A percentile compares a stretch with the other conserved stretches of the same genome.
Evolutionary conservation across 2,797 vertebrate genomes (phyloP).

Genomic region (Eptatretus atami): DNA sequence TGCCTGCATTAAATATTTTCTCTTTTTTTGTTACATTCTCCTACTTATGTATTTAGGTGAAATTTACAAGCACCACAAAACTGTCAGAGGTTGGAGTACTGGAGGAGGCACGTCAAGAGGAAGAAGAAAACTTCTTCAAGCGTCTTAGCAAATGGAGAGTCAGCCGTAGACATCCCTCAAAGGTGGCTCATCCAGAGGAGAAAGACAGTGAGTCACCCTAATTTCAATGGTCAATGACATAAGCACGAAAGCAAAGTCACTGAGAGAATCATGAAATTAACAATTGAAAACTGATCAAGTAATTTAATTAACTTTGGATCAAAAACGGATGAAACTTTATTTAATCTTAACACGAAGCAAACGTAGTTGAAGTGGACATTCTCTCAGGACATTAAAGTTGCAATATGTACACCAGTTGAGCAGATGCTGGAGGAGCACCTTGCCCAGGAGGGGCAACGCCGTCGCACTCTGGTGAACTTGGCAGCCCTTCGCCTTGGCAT

Average conservation of each 20-base stretch:
- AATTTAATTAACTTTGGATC: too few relatives aligned
- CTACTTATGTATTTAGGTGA: constrained; percentile 26
- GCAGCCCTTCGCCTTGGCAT: constrained; percentile 89
- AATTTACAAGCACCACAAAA: constrained; percentile 91
- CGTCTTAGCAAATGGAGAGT: constrained; percentile 92
- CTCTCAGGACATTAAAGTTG: too few relatives aligned
- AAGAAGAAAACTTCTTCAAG: constrained; percentile 99
- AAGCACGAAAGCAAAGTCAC: not conserved
- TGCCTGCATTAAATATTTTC: too few relatives aligned
- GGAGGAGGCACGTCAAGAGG: constrained; percentile 47
- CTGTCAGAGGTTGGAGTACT: constrained; percentile 46
- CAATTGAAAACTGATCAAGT: too few relatives aligned
- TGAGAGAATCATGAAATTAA: too few relatives aligned
- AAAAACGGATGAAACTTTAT: too few relatives aligned
- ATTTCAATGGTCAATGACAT: not conserved
- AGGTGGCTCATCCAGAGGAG: constrained; percentile 66
- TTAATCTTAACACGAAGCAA: too few relatives aligned
- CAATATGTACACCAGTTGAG: not conserved
- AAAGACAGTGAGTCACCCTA: constrained; percentile 35
- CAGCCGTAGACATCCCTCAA: constrained; percentile 57
- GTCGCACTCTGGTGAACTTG: constrained; percentile 78
- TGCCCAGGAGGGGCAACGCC: constrained; percentile 59
- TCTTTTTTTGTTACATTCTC: too few relatives aligned
- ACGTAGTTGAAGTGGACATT: too few relatives aligned
- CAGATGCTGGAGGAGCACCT: constrained; percentile 54